Evolutionary conservation across 2,113 vertebrate genomes (phyloP).

Genomic region (Chloroceryle aenea): DNA sequence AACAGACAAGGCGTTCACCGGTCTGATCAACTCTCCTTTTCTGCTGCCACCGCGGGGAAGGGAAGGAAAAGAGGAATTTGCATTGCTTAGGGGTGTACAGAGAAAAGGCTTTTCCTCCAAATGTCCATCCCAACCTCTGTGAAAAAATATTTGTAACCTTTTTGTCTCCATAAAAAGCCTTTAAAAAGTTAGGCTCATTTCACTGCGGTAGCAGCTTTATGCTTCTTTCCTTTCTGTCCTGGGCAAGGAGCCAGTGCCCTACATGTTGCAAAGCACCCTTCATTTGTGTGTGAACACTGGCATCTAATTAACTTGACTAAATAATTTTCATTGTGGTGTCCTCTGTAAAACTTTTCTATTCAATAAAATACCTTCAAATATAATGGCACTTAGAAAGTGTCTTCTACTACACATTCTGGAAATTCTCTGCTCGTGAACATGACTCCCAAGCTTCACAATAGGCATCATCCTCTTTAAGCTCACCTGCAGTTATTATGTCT

Average conservation of each 20-base stretch:
- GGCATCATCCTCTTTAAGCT: not conserved
- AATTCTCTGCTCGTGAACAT: not conserved
- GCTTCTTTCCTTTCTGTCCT: not conserved
- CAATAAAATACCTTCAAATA: not conserved
- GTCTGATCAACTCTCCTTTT: no score
- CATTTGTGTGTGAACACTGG: fast-evolving
- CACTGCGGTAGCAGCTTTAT: not conserved
- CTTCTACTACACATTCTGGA: not conserved
- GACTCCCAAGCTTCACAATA: not conserved
- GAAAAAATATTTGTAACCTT: not conserved
- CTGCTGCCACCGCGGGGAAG: not conserved
- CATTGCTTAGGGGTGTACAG: not conserved
- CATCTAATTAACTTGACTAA: not conserved
- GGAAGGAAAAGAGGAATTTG: not conserved
- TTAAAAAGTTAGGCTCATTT: not conserved
- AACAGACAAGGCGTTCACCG: fast-evolving
- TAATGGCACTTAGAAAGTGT: not conserved
- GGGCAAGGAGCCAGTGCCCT: not conserved
- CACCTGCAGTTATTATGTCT: not conserved
- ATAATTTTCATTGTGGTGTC: not conserved
- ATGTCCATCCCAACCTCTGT: not conserved
- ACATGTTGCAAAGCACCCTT: not conserved
- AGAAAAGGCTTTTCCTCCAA: not conserved
- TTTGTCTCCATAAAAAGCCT: not conserved
- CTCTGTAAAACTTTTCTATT: not conserved